Percentiles rank a stretch among this genome's conserved stretches.
Evolutionary conservation across 2,113 vertebrate species (phyloP).

Genomic region (Alces alces): DNA sequence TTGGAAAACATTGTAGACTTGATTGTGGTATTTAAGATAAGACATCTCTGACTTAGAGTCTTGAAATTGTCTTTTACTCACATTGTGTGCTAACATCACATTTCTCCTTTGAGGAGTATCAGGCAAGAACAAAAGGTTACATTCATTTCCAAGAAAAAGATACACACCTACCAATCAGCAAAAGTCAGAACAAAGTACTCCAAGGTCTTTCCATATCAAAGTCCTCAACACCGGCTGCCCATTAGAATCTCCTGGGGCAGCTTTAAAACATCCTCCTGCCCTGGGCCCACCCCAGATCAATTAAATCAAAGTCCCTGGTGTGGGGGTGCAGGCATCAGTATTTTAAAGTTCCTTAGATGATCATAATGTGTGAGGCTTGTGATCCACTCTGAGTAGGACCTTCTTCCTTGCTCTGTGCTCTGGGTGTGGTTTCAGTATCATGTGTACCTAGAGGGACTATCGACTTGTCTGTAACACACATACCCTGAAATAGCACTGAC

Average conservation of each 20-base stretch:
- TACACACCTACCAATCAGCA: background rate
- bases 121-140: background rate
- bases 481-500: conserved; percentile 38
- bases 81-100: background rate
- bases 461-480: conserved; percentile 31
- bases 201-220: background rate
- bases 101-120: background rate
- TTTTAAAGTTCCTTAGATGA: background rate
- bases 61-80: background rate
- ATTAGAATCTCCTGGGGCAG: background rate
- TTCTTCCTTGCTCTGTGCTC: background rate
- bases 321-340: background rate
- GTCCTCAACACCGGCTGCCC: background rate
- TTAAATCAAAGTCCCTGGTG: background rate
- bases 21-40: background rate
- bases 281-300: background rate
- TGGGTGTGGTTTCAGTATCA: conserved; percentile 35
- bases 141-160: background rate
- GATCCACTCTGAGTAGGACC: background rate
- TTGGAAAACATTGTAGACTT: background rate
- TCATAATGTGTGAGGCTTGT: background rate
- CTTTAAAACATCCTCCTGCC: background rate
- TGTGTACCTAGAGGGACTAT: background rate
- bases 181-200: background rate
- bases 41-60: background rate